Base-by-base conservation (phyloP, 1,140 invertebrate genomes). In the Parasteatoda tepidariorum region DNA sequence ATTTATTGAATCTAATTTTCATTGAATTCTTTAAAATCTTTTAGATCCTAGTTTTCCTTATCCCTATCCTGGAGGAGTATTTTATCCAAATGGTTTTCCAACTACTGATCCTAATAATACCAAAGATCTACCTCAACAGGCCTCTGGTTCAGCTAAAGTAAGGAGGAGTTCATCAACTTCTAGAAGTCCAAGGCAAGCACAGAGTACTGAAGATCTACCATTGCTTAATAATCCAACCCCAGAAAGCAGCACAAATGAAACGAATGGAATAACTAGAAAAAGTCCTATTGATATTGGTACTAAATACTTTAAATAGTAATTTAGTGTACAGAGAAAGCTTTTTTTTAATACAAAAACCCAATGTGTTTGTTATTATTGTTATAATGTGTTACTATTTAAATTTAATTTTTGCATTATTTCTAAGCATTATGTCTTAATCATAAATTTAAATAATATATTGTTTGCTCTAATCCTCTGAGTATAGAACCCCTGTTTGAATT, bases 31-130 rank as follows among this genome's bases (percentile, higher is more conserved):
- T 2, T 48, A 2, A 48, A 13, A 7, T 22, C 38, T 61, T 82
- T 22, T 18, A 82, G 78, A 82, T 82, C 54, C 78, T 59, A 82
- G 71, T 28, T 82, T 82, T 41, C 67, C 59, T 15, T 82, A 61
- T 28, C 67, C 78, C 13, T 82, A 62, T 31, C 78, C 66, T 59
- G 66, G 48, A 26, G 64, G 54, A 22, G 54, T 41, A 11, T 82
- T 38, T 71, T 82, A 71, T 71, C 31, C 66, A 7, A 70, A 70
- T 54, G 67, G 66, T 22, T 28, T 54, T 2, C 78, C 78, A 2
- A 22, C 31, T 6, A 22, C 57, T 7, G 78, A 82, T 55, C 78
- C 78, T 24, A 71, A 59, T 62, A 61, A 62, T 31, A 34, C 57
- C 11, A 67, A 62, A 34, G 75, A 78, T 55, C 4, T 82, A 6